phyloP scores from a whole-genome alignment of 1,140 invertebrate species.

The Sycophaga agraensis region DNA sequence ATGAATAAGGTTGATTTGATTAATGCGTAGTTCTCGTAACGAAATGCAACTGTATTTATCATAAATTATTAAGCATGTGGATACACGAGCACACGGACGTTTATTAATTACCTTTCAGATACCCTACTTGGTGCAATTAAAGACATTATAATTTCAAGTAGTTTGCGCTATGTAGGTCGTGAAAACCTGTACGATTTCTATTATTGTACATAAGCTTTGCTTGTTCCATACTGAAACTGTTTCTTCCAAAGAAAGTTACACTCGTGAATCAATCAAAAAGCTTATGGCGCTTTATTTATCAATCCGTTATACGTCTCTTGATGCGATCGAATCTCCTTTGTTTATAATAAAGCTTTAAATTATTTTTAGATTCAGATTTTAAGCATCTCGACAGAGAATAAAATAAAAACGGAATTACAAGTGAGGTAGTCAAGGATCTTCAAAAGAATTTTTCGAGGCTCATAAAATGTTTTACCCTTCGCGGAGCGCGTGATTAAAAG shows the following conservation, averaged over 20 bases:
- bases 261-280: no score
- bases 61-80: background rate
- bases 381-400: background rate
- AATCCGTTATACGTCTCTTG: background rate
- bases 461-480: constrained; percentile 23
- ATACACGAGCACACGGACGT: background rate
- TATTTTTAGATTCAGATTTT: background rate
- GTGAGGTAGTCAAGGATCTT: background rate
- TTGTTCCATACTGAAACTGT: no score
- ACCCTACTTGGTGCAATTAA: background rate
- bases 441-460: constrained; percentile 16
- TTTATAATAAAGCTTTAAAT: background rate
- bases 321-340: background rate
- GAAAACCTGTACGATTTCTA: constrained; percentile 2
- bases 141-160: constrained; percentile 12
- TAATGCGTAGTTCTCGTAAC: background rate
- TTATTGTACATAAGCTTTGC: background rate
- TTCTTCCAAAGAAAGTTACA: no score
- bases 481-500: constrained; percentile 25
- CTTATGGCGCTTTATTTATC: background rate
- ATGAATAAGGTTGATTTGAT: background rate
- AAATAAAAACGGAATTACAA: background rate
- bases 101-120: background rate
- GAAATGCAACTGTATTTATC: no score
- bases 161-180: constrained; percentile 2